Conservation (phyloP, 2,113 vertebrate genomes). For the Scalopus aquaticus region DNA sequence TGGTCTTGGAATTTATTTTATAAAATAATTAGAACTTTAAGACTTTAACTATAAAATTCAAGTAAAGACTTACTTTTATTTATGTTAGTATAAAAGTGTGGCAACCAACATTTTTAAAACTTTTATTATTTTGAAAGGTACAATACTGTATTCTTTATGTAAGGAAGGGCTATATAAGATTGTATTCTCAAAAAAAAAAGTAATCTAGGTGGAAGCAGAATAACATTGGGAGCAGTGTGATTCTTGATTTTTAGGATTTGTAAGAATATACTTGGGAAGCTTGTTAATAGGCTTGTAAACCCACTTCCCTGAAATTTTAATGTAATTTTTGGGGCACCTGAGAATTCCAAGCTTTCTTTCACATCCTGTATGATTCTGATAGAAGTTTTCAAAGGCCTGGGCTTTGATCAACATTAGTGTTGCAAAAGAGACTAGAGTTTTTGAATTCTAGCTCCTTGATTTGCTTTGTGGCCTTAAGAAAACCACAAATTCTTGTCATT, state of each 20-base stretch:
- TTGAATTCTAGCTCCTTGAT: neutral
- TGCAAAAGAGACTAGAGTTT: neutral
- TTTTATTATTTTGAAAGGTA: neutral
- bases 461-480: constrained; percentile 35
- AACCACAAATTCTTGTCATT: neutral
- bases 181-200: neutral
- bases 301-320: neutral
- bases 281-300: neutral
- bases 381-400: neutral
- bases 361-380: neutral
- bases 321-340: neutral
- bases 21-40: neutral
- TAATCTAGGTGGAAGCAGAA: neutral
- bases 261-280: neutral
- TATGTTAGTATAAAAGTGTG: neutral
- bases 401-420: neutral
- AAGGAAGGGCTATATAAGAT: neutral
- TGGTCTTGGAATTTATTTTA: constrained; percentile 16
- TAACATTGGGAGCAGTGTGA: neutral
- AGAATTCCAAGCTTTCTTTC: neutral
- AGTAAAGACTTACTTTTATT: constrained; percentile 16
- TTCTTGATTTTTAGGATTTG: neutral
- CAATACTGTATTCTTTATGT: neutral
- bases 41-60: constrained; percentile 1
- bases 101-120: neutral